A percentile compares a stretch with the other conserved stretches of the same genome.
phyloP scores from a whole-genome alignment of 2,888 invertebrate species.

The Ichneumon xanthorius region DNA sequence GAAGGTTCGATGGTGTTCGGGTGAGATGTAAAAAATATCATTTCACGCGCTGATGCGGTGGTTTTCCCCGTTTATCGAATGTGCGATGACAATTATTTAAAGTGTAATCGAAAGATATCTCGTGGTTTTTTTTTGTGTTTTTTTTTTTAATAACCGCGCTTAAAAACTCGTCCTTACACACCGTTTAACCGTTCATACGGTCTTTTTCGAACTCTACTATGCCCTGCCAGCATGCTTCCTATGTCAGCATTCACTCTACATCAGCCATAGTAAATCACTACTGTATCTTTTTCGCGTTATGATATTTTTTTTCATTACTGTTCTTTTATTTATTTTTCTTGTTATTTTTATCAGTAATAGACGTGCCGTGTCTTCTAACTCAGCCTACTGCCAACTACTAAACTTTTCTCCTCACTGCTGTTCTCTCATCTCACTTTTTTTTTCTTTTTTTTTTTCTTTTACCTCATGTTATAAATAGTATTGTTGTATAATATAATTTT shows the following conservation, averaged over 20 bases:
- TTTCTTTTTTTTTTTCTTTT: conserved; percentile 64
- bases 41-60: conserved; percentile 41
- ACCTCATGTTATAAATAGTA: conserved; percentile 81
- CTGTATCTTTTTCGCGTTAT: conserved; percentile 81
- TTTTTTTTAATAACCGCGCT: conserved; percentile 54
- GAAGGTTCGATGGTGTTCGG: conserved; percentile 29
- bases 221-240: conserved; percentile 78
- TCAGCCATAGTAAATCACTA: conserved; percentile 81
- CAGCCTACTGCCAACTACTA: conserved; percentile 82
- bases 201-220: conserved; percentile 53
- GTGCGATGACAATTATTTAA: conserved; percentile 58
- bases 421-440: conserved; percentile 42
- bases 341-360: conserved; percentile 79
- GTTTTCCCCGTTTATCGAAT: conserved; percentile 53
- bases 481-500: conserved; percentile 80
- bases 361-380: conserved; percentile 82
- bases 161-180: conserved; percentile 37
- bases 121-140: conserved; percentile 33
- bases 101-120: conserved; percentile 58
- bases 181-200: conserved; percentile 46
- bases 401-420: conserved; percentile 67
- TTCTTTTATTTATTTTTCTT: conserved; percentile 54
- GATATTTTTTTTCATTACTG: conserved; percentile 74
- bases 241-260: conserved; percentile 81
- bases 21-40: conserved; percentile 62